Base-by-base conservation (phyloP, 2,888 invertebrate genomes). In the Phengaris arion region DNA sequence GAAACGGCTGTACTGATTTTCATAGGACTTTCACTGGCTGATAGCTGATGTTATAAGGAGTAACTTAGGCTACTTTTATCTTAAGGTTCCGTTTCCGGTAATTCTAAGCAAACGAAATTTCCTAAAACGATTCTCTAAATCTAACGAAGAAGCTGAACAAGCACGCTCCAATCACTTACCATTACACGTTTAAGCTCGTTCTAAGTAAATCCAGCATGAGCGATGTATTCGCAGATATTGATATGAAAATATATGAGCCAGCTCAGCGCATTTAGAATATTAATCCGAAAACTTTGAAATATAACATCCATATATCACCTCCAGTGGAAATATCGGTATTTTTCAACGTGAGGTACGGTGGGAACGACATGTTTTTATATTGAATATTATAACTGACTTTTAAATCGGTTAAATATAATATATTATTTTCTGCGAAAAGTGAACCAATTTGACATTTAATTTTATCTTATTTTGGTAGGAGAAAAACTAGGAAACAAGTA, bases 301-400 rank as follows among this genome's bases (percentile, higher is more conserved):
- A 79, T 79, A 78, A 79, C 79, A 79, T 82, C 79, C 81, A 81
- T 81, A 81, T 81, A 79, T 81, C 80, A 81, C 79, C 77, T 77
- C 70, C 76, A 77, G 77, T 79, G 80, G 78, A 81, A 81, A 82
- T 80, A 81, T 81, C 15, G 48, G 78, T 81, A 80, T 78, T 80
- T 79, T 77, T 35, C 54, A 45, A 45, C 78, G 78, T 48, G 48
- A 78, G 78, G 76, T 77, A 78, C 74, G 81, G 78, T 78, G 74
- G 76, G 77, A 80, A 79, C 79, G 79, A 77, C 80, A 80, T 51
- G 48, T 70, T 51, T 51, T 51, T 51, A 70, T 70, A 55, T 55
- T 55, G 57, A 55, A 55, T 46, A n/a, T 74, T 55, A 57, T n/a
- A 69, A 69, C 46, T 69, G 13, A 13, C 69, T n/a, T 57, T 59